Percentiles rank a stretch among this genome's conserved stretches.
These are phyloP conservation scores for Ornithoptera priamus DNA, from an alignment of 2,888 invertebrate genomes.

Conservation along the genomic window DNA sequence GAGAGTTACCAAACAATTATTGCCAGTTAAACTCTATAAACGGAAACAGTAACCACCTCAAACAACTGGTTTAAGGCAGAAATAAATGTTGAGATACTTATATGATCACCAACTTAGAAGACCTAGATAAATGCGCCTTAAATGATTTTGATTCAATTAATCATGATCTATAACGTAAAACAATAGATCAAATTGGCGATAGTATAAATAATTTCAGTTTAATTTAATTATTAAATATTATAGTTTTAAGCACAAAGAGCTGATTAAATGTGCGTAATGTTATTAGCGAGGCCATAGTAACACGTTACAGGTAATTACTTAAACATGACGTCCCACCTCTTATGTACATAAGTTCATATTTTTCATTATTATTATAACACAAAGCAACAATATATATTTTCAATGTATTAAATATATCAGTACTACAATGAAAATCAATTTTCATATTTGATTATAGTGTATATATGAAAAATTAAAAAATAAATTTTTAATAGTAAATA, in stretches of 20 bases:
- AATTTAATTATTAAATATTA: background rate
- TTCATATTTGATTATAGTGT: too few species aligned
- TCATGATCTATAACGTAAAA: background rate
- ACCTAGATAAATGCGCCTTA: too few species aligned
- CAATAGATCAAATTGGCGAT: background rate
- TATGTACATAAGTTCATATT: background rate
- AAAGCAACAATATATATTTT: background rate
- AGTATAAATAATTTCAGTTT: background rate
- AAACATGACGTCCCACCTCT: background rate
- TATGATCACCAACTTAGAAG: too few species aligned
- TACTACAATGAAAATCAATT: too few species aligned
- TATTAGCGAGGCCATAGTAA: constrained; percentile 19
- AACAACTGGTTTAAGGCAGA: too few species aligned
- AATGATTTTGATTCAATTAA: background rate
- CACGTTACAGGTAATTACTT: background rate
- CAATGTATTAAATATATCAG: too few species aligned
- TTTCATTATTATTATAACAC: background rate
- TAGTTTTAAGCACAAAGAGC: background rate
- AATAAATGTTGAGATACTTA: too few species aligned
- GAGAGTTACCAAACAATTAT: too few species aligned
- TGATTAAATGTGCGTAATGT: constrained; percentile 6
- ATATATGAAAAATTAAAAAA: too few species aligned
- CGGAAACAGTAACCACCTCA: too few species aligned
- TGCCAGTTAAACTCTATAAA: too few species aligned
- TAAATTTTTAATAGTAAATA: too few species aligned